Conservation (phyloP, 2,113 vertebrate species). For the Anguilla rostrata region DNA sequence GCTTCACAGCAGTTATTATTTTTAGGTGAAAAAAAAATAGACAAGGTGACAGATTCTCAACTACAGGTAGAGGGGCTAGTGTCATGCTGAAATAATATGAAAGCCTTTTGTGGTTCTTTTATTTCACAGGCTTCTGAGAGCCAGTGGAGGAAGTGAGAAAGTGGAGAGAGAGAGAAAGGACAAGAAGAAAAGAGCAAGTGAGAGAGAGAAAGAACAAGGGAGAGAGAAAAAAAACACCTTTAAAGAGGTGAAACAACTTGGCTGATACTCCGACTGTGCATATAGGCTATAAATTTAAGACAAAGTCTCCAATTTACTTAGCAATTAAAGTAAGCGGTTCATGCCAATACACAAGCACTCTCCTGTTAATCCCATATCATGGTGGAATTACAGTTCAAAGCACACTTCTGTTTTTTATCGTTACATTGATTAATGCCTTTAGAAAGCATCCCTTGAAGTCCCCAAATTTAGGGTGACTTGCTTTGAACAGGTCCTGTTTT, state of each 20-base stretch:
- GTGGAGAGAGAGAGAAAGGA: not conserved
- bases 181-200: not conserved
- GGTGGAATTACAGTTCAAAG: slow-evolving; percentile 4
- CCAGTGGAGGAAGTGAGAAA: not conserved
- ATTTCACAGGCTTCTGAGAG: not conserved
- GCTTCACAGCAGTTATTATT: not conserved
- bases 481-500: not conserved
- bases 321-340: not conserved
- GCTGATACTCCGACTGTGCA: not conserved
- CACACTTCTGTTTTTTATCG: not conserved
- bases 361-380: slow-evolving; percentile 8
- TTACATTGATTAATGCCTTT: not conserved
- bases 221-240: not conserved
- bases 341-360: not conserved
- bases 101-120: not conserved
- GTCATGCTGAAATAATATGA: slow-evolving; percentile 7
- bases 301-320: not conserved
- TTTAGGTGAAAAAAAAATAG: not conserved
- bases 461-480: not conserved
- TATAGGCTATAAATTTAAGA: not conserved
- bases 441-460: not conserved
- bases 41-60: slow-evolving; percentile 6
- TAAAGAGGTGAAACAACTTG: not conserved
- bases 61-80: not conserved
- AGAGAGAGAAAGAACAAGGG: not conserved